Conservation (phyloP, 2,888 invertebrate genomes). For the Hemicrepidius hirtus region DNA sequence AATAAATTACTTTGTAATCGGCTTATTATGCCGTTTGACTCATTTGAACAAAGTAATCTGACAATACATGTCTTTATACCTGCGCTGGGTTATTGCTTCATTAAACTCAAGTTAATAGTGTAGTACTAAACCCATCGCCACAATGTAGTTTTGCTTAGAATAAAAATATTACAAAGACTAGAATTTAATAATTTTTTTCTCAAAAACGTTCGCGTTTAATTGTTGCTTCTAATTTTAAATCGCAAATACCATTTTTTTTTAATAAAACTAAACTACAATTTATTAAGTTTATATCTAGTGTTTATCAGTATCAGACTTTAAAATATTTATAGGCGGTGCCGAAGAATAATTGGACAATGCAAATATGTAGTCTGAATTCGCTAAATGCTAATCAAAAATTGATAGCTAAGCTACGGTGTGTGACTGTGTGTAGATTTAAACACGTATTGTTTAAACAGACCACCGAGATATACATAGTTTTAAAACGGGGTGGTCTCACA, state of each 20-base stretch:
- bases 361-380: conserved; percentile 2
- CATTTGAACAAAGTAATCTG: background rate
- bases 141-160: too few species aligned
- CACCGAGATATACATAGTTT: conserved; percentile 37
- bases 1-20: conserved; percentile 1
- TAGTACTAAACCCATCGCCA: too few species aligned
- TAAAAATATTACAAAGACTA: too few species aligned
- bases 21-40: conserved; percentile 9
- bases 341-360: conserved; percentile 8
- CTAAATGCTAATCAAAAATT: conserved; percentile 26
- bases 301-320: background rate
- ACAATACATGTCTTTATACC: background rate
- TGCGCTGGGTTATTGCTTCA: too few species aligned
- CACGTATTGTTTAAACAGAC: conserved; percentile 37
- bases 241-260: too few species aligned
- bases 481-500: conserved; percentile 43
- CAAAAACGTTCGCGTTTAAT: too few species aligned
- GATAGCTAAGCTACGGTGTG: background rate
- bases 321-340: conserved; percentile 3
- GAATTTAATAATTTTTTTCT: too few species aligned
- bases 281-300: too few species aligned
- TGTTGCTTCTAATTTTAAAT: too few species aligned
- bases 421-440: conserved; percentile 21
- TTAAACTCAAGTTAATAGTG: too few species aligned
- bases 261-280: too few species aligned